Conservation (phyloP, 2,888 invertebrate species). For the Pollenia griseotomentosa region DNA sequence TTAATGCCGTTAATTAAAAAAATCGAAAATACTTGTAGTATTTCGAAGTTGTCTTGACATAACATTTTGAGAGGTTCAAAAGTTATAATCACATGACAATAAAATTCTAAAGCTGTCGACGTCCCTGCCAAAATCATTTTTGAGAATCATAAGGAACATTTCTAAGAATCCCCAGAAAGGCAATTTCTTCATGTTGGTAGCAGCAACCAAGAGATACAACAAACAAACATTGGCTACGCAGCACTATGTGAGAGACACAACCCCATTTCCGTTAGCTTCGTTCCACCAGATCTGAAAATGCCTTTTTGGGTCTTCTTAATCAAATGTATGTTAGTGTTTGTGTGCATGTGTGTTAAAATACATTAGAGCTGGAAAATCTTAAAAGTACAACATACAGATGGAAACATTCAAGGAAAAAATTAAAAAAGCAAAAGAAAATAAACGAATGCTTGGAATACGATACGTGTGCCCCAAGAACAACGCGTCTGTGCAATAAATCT, state of each 20-base stretch:
- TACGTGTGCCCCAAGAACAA: conserved; percentile 82
- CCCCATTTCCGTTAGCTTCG: conserved; percentile 46
- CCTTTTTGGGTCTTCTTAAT: conserved; percentile 19
- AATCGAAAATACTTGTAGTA: no score
- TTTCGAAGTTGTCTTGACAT: no score
- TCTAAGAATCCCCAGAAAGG: conserved; percentile 48
- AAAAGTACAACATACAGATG: conserved; percentile 38
- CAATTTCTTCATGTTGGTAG: conserved; percentile 47
- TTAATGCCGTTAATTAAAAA: no score
- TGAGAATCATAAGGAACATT: neutral
- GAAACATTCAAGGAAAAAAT: conserved; percentile 32
- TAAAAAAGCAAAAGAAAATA: conserved; percentile 26
- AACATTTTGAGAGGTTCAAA: no score
- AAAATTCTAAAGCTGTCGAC: neutral
- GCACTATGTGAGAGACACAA: conserved; percentile 43
- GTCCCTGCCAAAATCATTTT: neutral
- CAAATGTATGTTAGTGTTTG: neutral
- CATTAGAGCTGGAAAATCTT: conserved; percentile 55
- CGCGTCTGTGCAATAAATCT: conserved; percentile 84
- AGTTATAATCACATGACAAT: no score
- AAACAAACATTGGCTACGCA: conserved; percentile 57
- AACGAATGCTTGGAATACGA: conserved; percentile 64
- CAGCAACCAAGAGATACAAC: conserved; percentile 26
- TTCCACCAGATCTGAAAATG: conserved; percentile 39
- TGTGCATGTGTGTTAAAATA: conserved; percentile 11